Base-by-base conservation (phyloP, 2,888 invertebrate genomes). In the Blomia tropicalis region DNA sequence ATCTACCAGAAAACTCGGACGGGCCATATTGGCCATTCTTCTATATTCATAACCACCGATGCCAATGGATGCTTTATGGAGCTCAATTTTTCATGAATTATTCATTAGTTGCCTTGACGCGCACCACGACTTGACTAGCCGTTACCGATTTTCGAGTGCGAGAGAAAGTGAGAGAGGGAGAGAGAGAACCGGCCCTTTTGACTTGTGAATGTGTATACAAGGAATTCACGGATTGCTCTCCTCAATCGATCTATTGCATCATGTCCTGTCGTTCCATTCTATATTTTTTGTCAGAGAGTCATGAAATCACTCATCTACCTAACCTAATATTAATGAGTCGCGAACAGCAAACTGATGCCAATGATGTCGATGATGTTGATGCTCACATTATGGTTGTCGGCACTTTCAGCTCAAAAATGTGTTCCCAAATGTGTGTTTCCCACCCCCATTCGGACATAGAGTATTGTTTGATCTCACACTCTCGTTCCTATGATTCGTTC, bases 21-120 rank as follows among this genome's bases (percentile, higher is more conserved):
- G 14, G 51, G 51, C 51, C 51, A 47, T 47, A 47, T 47, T 47
- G 51, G 51, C 51, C 51, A 47, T 47, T 47, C 51, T 47, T 47
- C n/a, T 47, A 47, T 47, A 47, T 47, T 47, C 51, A 47, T 47
- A 47, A 47, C 51, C 51, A 11, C n/a, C 51, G 51, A 7, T 47
- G 51, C n/a, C n/a, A 47, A 47, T 47, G 51, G 51, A 47, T 47
- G 51, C 51, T 47, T 47, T 47, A 47, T 47, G 51, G 51, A 47
- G 51, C 51, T 7, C 36, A 36, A 47, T 47, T 14, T 47, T 47
- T 47, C 51, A 47, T 47, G 27, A 47, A 47, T 47, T 47, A 47
- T 47, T 47, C 51, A 47, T 47, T 22, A 47, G 51, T 47, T 47
- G 7, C 7, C 36, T 41, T 47, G 51, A n/a, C 51, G 11, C 22